Evolutionary conservation across 2,888 invertebrate species (phyloP).

Genomic region (Epinotia brunnichana): DNA sequence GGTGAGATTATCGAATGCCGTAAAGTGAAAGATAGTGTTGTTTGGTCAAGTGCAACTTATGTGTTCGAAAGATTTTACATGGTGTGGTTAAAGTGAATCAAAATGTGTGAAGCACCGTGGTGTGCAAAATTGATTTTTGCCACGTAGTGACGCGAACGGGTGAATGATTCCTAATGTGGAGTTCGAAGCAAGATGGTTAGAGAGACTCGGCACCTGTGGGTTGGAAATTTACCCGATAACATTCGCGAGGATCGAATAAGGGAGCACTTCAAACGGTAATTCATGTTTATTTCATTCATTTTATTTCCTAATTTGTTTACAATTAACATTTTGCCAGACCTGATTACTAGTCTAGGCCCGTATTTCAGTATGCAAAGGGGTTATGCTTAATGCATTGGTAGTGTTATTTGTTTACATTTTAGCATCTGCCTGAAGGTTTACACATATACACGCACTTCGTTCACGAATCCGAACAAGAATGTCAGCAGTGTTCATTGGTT

Average conservation of each 20-base stretch:
- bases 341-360: constrained; percentile 6
- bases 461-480: constrained; percentile 11
- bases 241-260: constrained; percentile 98
- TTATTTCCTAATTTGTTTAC: constrained; percentile 42
- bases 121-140: constrained; percentile 84
- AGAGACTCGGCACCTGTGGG: constrained; percentile 99
- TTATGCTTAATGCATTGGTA: constrained; percentile 17
- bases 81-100: constrained; percentile 75
- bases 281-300: constrained; percentile 48
- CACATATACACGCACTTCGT: constrained; percentile 9
- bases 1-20: constrained; percentile 80
- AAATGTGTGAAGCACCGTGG: constrained; percentile 81
- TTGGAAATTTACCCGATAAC: constrained; percentile 99
- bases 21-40: constrained; percentile 81
- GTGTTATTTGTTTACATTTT: constrained; percentile 21
- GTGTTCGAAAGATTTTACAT: constrained; percentile 73
- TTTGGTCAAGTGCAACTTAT: constrained; percentile 72
- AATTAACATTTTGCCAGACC: constrained; percentile 10
- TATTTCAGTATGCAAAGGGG: constrained; percentile 14
- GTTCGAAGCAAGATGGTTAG: constrained; percentile 99
- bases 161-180: constrained; percentile 93
- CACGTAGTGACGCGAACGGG: constrained; percentile 86
- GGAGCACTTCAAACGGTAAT: constrained; percentile 98
- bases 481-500: constrained; percentile 9
- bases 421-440: constrained; percentile 19